phyloP scores from a whole-genome alignment of 2,888 invertebrate species.

The Stenodera caucasica region DNA sequence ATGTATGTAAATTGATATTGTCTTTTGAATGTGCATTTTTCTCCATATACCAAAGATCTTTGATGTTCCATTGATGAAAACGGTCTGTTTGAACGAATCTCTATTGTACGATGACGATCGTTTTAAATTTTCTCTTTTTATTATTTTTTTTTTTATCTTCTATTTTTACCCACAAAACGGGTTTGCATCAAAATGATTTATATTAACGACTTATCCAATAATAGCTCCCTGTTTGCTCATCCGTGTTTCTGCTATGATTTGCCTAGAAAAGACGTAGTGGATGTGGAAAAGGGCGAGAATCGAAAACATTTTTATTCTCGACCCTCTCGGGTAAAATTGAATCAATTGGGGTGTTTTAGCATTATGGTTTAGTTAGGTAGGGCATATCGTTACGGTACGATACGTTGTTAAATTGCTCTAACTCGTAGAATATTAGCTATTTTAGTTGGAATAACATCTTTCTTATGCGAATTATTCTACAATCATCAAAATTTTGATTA shows the following conservation, averaged over 20 bases:
- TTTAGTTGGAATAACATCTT: slow-evolving; percentile 27
- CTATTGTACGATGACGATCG: too few species aligned
- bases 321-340: slow-evolving; percentile 52
- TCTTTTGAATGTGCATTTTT: too few species aligned
- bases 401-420: slow-evolving; percentile 32
- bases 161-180: slow-evolving; percentile 6
- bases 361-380: slow-evolving; percentile 37
- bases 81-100: too few species aligned
- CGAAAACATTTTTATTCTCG: slow-evolving; percentile 49
- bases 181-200: slow-evolving; percentile 53
- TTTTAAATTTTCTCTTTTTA: too few species aligned
- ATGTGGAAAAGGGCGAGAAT: slow-evolving; percentile 33
- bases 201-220: slow-evolving; percentile 54
- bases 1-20: too few species aligned
- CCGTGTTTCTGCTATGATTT: slow-evolving; percentile 53
- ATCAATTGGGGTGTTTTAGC: slow-evolving; percentile 52
- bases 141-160: not conserved
- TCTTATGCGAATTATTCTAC: slow-evolving; percentile 30
- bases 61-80: too few species aligned
- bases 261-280: slow-evolving; percentile 45
- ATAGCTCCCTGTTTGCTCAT: slow-evolving; percentile 56
- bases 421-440: slow-evolving; percentile 21
- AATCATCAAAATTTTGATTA: slow-evolving; percentile 30
- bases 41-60: too few species aligned
- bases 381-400: slow-evolving; percentile 30